Base-by-base conservation (phyloP, 2,888 invertebrate genomes). In the Scaptomyza cyrtandrae region DNA sequence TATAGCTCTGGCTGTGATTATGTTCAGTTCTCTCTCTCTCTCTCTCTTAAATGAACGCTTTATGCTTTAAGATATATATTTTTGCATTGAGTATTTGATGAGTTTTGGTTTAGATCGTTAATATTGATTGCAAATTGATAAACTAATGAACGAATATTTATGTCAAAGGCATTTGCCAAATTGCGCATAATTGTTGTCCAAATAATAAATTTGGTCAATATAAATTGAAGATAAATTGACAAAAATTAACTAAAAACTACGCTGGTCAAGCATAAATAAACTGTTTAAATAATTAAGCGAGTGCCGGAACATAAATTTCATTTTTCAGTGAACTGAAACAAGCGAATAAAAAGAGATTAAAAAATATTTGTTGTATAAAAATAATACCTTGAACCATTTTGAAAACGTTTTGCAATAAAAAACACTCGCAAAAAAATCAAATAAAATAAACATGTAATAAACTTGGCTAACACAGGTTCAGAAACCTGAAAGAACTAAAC, bases 1-100 rank as follows among this genome's bases (percentile, higher is more conserved):
- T 44, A 37, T 45, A 45, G 29, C 52, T 52, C 39, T 10, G 16
- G 14, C 31, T 37, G 7, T 55, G 71, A 48, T 58, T 44, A 33
- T 46, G 46, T 49, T 49, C 19, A 48, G n/a, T 31, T 33, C 45
- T 27, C 39, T 33, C 1, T n/a, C n/a, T 33, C 45, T 27, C 39
- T 33, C 19, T 19, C 6, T 31, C 3, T 39, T 7, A 13, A 44
- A 45, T 19, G n/a, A 13, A 4, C 13, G 35, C 14, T 14, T 4
- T 7, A 1, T 49, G n/a, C 16, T n/a, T 33, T 14, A 27, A 39
- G 9, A 27, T 24, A 33, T 41, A 27, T 6, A 14, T 33, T 41
- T 33, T n/a, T 33, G 10, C 6, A 33, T 10, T 10, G 2, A 33
- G 33, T 24, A 2, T 2, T 24, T 24, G 24, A 24, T 24, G 24